phyloP scores from a whole-genome alignment of 2,797 vertebrate species.

The Alcedo atthis region DNA sequence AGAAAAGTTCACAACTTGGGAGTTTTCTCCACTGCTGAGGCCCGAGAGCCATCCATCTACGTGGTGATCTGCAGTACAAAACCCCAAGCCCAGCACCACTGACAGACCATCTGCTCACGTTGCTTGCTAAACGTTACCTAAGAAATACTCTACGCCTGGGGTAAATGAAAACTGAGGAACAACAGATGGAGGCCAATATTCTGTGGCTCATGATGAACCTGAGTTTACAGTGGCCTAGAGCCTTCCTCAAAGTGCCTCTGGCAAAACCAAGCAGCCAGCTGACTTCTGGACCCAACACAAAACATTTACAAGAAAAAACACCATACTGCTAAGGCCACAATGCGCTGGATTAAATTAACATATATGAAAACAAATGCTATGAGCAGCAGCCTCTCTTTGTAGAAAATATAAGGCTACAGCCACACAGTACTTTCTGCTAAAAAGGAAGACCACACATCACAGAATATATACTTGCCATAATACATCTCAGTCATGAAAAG shows the following conservation, averaged over 20 bases:
- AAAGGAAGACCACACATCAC: neutral
- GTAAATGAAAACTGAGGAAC: conserved; percentile 24
- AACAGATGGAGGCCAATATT: conserved; percentile 59
- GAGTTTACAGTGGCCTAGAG: conserved; percentile 22
- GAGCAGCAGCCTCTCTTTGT: neutral
- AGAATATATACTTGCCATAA: neutral
- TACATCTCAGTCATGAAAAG: neutral
- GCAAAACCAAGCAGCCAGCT: conserved; percentile 46
- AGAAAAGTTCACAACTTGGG: neutral
- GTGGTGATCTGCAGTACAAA: neutral
- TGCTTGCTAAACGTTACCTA: neutral
- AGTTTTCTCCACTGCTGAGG: neutral
- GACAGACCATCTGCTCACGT: conserved; percentile 43
- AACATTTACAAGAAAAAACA: conserved; percentile 58
- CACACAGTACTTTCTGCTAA: neutral
- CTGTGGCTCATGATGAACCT: neutral
- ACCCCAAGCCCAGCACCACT: neutral
- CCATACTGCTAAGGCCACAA: conserved; percentile 4
- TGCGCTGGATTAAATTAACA: conserved; percentile 42
- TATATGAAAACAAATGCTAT: conserved; percentile 44
- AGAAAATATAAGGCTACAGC: neutral
- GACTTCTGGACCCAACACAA: conserved; percentile 1
- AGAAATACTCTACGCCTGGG: neutral
- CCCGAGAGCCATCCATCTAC: neutral
- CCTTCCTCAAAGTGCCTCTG: conserved; percentile 45